Percentiles rank a stretch among this genome's conserved stretches.
Evolutionary conservation across 1,140 invertebrate species (phyloP).

Genomic region (Apis florea): DNA sequence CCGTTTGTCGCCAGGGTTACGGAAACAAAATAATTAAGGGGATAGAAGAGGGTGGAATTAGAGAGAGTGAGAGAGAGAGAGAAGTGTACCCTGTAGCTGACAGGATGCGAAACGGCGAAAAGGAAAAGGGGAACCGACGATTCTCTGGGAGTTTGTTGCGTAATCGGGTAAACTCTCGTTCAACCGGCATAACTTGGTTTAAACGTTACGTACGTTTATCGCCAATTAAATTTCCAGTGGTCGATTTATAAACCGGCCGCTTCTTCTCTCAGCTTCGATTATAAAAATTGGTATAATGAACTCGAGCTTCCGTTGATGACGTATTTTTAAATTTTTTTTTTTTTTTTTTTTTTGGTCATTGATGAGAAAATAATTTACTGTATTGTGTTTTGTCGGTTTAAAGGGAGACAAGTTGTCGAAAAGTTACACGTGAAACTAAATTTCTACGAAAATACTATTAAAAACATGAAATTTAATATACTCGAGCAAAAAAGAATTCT

Average conservation of each 20-base stretch:
- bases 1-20: constrained; percentile 54
- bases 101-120: constrained; percentile 48
- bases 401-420: no score
- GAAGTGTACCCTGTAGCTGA: constrained; percentile 28
- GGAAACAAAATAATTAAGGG: constrained; percentile 58
- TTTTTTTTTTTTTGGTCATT: not conserved
- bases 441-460: no score
- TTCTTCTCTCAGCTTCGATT: constrained; percentile 14
- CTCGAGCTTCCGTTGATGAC: not conserved
- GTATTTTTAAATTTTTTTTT: not conserved
- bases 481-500: no score
- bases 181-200: constrained; percentile 46
- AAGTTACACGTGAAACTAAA: no score
- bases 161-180: constrained; percentile 57
- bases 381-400: no score
- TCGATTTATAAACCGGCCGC: not conserved
- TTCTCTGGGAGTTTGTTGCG: constrained; percentile 20
- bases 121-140: constrained; percentile 36
- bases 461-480: no score
- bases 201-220: constrained; percentile 52
- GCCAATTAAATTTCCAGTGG: constrained; percentile 22
- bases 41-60: not conserved
- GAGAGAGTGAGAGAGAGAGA: not conserved
- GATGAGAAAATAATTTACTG: no score
- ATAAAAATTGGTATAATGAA: not conserved